phyloP scores from a whole-genome alignment of 2,797 vertebrate species.

The Crocodylus rhombifer region DNA sequence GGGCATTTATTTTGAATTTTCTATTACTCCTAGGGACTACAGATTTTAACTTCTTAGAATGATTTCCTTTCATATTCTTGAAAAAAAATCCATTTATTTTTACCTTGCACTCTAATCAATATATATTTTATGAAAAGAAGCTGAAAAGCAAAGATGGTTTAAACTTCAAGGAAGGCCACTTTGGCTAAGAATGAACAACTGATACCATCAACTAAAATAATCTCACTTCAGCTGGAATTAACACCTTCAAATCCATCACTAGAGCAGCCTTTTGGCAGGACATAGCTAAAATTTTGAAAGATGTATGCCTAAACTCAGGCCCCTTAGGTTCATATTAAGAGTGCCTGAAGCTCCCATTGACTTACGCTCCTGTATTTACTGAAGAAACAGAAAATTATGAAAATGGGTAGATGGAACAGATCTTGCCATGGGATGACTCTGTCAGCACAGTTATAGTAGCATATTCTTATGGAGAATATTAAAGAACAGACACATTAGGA shows the following conservation, averaged over 20 bases:
- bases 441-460: neutral
- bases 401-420: neutral
- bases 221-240: neutral
- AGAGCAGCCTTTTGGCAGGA: neutral
- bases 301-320: neutral
- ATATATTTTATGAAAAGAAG: neutral
- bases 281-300: neutral
- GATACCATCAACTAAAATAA: neutral
- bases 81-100: neutral
- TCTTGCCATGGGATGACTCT: neutral
- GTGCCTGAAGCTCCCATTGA: neutral
- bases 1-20: neutral
- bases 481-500: neutral
- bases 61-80: neutral
- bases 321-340: neutral
- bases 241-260: neutral
- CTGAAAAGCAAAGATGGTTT: neutral
- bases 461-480: neutral
- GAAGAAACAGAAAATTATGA: neutral
- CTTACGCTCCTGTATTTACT: neutral
- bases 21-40: neutral
- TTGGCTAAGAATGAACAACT: neutral
- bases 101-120: neutral
- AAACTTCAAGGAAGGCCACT: neutral
- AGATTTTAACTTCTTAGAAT: neutral